Evolutionary conservation across 2,113 vertebrate species (phyloP).

Genomic region (Geothlypis trichas): DNA sequence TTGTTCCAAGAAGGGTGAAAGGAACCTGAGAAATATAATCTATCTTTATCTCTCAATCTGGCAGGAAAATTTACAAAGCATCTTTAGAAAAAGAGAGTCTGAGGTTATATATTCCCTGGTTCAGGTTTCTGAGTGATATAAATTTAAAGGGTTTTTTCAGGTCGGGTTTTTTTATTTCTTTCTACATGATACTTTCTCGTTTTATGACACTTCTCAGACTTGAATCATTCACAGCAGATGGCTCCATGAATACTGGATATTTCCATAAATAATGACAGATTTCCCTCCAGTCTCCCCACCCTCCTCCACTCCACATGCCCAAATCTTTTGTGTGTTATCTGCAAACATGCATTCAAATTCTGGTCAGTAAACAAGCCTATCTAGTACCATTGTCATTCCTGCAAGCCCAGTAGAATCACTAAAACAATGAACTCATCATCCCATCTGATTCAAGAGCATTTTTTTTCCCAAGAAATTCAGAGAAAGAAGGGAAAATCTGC

Average conservation of each 20-base stretch:
- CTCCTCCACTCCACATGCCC: slow-evolving; percentile 54
- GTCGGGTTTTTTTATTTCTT: background rate
- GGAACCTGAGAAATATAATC: slow-evolving; percentile 33
- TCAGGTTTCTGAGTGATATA: slow-evolving; percentile 13
- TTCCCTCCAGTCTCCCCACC: slow-evolving; percentile 53
- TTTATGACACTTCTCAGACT: slow-evolving; percentile 51
- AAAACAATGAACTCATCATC: slow-evolving; percentile 50
- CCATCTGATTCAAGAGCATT: background rate
- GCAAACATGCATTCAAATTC: slow-evolving; percentile 52
- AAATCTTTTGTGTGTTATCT: slow-evolving; percentile 53
- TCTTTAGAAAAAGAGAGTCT: background rate
- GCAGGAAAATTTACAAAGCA: slow-evolving; percentile 22
- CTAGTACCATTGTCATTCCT: slow-evolving; percentile 50
- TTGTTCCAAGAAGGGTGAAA: slow-evolving; percentile 30
- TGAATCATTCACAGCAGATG: slow-evolving; percentile 64
- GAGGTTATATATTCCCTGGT: background rate
- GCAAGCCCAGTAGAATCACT: slow-evolving; percentile 38
- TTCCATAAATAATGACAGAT: slow-evolving; percentile 66
- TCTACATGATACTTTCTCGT: slow-evolving; percentile 41
- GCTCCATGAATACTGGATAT: slow-evolving; percentile 54
- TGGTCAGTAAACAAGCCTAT: slow-evolving; percentile 40
- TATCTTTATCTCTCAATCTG: slow-evolving; percentile 48
- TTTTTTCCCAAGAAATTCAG: background rate
- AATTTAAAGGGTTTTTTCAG: background rate
- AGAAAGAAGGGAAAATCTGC: background rate